These are phyloP conservation scores for Pseudanteris insignis DNA, from an alignment of 2,888 invertebrate genomes.

Conservation along the genomic window DNA sequence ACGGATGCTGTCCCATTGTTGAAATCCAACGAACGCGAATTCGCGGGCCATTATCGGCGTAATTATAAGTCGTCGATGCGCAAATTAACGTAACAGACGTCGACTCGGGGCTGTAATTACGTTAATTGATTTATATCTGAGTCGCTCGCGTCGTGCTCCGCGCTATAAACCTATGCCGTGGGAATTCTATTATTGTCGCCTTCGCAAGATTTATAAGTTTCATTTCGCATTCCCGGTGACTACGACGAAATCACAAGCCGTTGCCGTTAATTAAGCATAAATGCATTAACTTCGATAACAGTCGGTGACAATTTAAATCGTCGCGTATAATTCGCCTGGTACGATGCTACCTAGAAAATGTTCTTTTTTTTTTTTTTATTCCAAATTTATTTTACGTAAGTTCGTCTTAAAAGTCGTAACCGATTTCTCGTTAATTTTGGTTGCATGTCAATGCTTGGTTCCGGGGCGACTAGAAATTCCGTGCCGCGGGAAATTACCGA, in stretches of 20 bases:
- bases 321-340: no score
- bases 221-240: slow-evolving; percentile 19
- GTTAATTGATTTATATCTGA: slow-evolving; percentile 35
- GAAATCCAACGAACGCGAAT: slow-evolving; percentile 1
- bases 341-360: no score
- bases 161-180: slow-evolving; percentile 29
- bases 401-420: no score
- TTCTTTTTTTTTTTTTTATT: no score
- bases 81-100: slow-evolving; percentile 14
- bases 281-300: no score
- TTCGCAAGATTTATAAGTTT: slow-evolving; percentile 33
- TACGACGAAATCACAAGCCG: slow-evolving; percentile 15
- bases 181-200: slow-evolving; percentile 37
- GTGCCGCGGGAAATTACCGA: no score
- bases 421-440: no score
- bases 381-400: no score
- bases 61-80: slow-evolving; percentile 7
- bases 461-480: no score
- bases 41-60: slow-evolving; percentile 9
- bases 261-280: slow-evolving; percentile 27
- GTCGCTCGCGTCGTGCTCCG: slow-evolving; percentile 18
- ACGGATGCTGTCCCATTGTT: no score
- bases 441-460: no score
- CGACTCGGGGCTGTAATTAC: slow-evolving; percentile 21
- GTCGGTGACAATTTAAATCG: no score